phyloP scores from a whole-genome alignment of 2,113 vertebrate species.

The Apeltes quadracus region DNA sequence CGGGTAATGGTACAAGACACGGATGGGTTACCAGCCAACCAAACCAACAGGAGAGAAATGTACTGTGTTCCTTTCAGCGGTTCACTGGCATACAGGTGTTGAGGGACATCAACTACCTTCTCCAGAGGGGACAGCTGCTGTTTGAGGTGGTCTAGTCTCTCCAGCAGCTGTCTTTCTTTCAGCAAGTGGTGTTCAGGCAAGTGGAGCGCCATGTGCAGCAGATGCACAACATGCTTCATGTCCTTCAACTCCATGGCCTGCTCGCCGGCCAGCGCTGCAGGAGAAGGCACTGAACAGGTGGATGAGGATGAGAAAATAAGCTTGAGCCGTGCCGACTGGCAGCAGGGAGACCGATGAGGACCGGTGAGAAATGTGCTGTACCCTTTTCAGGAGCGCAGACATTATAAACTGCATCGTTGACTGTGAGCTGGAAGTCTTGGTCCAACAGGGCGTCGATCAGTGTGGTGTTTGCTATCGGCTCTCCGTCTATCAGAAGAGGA shows the following conservation, averaged over 20 bases:
- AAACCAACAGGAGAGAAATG: not conserved
- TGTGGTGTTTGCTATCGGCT: constrained; percentile 80
- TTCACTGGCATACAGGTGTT: not conserved
- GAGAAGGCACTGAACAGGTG: not conserved
- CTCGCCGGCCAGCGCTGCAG: constrained; percentile 76
- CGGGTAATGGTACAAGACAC: not conserved
- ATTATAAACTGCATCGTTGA: constrained; percentile 81
- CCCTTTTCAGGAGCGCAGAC: constrained; percentile 82
- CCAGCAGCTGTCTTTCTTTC: constrained; percentile 84
- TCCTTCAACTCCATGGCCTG: constrained; percentile 77
- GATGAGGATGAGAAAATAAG: not conserved
- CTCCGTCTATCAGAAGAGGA: constrained; percentile 82
- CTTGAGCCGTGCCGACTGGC: not conserved
- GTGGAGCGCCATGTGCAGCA: constrained; percentile 85
- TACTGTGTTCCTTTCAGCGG: not conserved
- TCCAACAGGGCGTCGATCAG: constrained; percentile 84
- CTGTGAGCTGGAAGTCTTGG: constrained; percentile 87
- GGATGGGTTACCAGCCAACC: not conserved
- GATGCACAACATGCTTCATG: constrained; percentile 86
- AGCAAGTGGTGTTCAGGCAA: constrained; percentile 84
- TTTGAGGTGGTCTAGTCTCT: constrained; percentile 84
- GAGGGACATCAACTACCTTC: constrained; percentile 77
- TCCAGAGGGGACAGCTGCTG: constrained; percentile 88
- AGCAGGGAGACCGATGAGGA: not conserved
- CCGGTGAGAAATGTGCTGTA: constrained; percentile 60